Conservation (phyloP, 2,888 invertebrate genomes). For the Platerodrilus igneus region DNA sequence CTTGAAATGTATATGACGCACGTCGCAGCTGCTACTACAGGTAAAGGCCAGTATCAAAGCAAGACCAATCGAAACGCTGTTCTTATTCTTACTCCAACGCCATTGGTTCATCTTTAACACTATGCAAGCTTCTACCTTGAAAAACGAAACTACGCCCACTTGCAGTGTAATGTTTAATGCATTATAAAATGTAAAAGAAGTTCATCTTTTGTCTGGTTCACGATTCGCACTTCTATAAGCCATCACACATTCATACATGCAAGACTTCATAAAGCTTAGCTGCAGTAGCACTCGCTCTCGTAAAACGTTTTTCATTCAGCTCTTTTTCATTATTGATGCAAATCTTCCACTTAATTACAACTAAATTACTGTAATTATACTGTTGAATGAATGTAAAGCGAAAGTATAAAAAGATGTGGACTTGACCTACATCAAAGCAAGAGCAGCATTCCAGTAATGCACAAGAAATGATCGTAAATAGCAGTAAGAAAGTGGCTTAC, state of each 20-base stretch:
- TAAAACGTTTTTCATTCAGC: no score
- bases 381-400: no score
- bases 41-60: constrained; percentile 18
- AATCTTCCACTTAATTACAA: no score
- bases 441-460: constrained; percentile 8
- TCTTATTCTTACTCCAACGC: constrained; percentile 13
- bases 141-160: constrained; percentile 36
- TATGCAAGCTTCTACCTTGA: constrained; percentile 41
- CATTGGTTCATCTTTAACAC: constrained; percentile 25
- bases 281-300: no score
- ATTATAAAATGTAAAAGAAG: constrained; percentile 42
- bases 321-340: no score
- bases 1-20: no score
- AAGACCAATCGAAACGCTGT: constrained; percentile 16
- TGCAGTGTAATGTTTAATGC: constrained; percentile 46
- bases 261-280: no score
- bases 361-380: no score
- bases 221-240: no score
- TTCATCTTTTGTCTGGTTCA: constrained; percentile 41
- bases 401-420: no score
- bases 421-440: constrained; percentile 20
- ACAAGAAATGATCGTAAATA: constrained; percentile 26
- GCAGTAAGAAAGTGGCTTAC: constrained; percentile 28
- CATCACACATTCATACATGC: no score
- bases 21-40: constrained; percentile 16